These are phyloP conservation scores for Bergia sp. DNA, from an alignment of 92 coral and sea anemone genomes.

Conservation along the genomic window DNA sequence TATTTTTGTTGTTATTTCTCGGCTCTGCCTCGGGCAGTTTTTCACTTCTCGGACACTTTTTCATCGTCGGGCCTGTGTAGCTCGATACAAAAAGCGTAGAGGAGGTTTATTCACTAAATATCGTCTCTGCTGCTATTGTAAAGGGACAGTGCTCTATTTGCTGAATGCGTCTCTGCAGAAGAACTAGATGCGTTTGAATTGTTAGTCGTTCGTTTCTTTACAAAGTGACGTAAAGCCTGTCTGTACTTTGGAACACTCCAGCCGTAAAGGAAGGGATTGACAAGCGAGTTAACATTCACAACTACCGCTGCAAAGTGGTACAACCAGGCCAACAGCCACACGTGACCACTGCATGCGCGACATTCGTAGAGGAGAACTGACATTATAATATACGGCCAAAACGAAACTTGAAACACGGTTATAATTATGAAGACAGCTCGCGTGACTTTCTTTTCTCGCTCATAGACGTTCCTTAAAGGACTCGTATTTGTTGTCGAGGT, in stretches of 20 bases:
- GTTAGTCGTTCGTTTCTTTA: background rate
- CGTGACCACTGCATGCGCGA: background rate
- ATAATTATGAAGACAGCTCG: constrained; percentile 30
- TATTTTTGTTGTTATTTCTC: no score
- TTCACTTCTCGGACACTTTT: no score
- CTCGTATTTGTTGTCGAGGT: background rate
- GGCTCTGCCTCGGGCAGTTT: no score
- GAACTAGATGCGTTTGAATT: background rate
- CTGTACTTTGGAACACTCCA: constrained; percentile 40
- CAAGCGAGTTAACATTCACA: constrained; percentile 28
- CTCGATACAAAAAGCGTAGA: no score
- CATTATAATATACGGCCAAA: constrained; percentile 21
- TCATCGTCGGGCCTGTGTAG: no score
- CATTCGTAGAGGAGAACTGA: constrained; percentile 24
- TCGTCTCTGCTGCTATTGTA: background rate
- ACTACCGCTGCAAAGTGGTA: constrained; percentile 19
- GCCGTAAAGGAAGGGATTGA: constrained; percentile 32
- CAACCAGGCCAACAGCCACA: constrained; percentile 12
- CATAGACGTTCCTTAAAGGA: constrained; percentile 5
- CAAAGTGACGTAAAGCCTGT: constrained; percentile 14
- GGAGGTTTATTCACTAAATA: no score
- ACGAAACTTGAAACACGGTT: constrained; percentile 23
- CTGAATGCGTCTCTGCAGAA: background rate
- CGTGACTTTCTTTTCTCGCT: constrained; percentile 33
- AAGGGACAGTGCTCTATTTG: background rate